phyloP scores from a whole-genome alignment of 2,113 vertebrate genomes.

The Laticauda laticaudata region DNA sequence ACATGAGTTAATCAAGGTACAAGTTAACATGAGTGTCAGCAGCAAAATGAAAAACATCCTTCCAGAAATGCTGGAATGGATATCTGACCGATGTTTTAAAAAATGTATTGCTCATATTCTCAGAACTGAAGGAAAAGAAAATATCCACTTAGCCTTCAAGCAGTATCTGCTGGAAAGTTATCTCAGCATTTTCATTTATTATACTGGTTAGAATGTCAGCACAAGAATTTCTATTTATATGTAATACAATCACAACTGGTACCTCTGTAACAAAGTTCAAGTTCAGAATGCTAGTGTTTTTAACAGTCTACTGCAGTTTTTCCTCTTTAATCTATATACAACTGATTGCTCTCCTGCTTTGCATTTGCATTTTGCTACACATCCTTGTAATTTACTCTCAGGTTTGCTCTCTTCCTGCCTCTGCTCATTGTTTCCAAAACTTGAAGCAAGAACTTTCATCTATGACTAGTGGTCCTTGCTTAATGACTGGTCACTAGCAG shows the following conservation, averaged over 20 bases:
- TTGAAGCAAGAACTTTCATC: background rate
- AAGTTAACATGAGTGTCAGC: background rate
- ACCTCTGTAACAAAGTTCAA: background rate
- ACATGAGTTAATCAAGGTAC: background rate
- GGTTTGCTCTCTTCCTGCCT: background rate
- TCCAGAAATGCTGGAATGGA: background rate
- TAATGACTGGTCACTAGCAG: background rate
- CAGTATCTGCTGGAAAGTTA: background rate
- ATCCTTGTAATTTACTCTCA: background rate
- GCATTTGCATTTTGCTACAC: background rate
- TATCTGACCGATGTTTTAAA: background rate
- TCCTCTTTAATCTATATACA: background rate
- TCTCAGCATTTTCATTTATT: background rate
- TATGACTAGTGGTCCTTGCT: background rate
- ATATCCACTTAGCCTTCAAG: background rate
- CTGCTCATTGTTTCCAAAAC: background rate
- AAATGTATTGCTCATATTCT: background rate
- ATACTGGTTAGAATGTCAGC: background rate
- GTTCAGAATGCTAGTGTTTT: background rate
- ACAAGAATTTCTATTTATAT: background rate
- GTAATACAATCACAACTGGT: background rate
- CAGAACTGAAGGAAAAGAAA: background rate
- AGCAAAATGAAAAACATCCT: background rate
- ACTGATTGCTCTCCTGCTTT: background rate
- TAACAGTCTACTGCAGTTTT: background rate